phyloP scores from a whole-genome alignment of 2,888 invertebrate genomes.

The Nemotelus nigrinus region DNA sequence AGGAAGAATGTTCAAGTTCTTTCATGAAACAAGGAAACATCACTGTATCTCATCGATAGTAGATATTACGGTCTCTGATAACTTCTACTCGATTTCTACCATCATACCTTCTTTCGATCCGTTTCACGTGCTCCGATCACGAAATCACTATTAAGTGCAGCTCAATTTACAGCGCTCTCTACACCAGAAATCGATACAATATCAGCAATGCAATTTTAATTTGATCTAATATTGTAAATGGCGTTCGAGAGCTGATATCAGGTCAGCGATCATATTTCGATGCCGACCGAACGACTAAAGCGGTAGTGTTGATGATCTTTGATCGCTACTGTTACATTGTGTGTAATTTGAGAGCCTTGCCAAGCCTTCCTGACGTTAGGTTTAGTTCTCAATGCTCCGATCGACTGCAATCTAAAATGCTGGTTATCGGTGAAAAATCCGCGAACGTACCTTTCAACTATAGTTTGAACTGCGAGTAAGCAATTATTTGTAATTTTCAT shows the following conservation, averaged over 20 bases:
- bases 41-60: background rate
- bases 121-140: conserved; percentile 8
- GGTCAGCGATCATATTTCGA: conserved; percentile 35
- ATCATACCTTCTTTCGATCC: background rate
- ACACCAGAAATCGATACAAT: background rate
- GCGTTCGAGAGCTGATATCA: conserved; percentile 29
- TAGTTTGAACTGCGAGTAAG: conserved; percentile 19
- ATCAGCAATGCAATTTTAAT: conserved; percentile 40
- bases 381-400: no score
- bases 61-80: no score
- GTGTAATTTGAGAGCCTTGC: background rate
- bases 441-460: background rate
- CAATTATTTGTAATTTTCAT: conserved; percentile 44
- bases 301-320: conserved; percentile 39
- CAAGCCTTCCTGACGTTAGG: no score
- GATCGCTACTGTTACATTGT: conserved; percentile 42
- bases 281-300: background rate
- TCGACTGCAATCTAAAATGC: background rate
- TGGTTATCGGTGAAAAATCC: background rate
- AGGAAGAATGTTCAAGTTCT: background rate
- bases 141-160: conserved; percentile 7
- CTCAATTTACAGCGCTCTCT: background rate
- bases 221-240: conserved; percentile 37
- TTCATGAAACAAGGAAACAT: background rate
- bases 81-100: no score